These are phyloP conservation scores for Drosophila affinis DNA, from an alignment of 2,888 invertebrate genomes.

Conservation along the genomic window DNA sequence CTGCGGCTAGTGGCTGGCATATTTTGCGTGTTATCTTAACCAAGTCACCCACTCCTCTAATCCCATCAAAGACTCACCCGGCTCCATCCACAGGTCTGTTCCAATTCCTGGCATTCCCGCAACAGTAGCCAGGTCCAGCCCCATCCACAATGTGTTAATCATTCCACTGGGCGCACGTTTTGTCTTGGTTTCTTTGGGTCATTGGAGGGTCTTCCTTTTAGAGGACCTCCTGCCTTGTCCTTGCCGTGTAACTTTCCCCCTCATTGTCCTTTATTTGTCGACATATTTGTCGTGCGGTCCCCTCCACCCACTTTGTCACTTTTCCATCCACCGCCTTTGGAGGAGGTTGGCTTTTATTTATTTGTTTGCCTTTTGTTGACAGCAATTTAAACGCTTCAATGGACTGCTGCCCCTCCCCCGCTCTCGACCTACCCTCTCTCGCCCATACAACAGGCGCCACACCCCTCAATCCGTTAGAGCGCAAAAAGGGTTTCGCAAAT, in stretches of 20 bases:
- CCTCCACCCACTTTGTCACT: conserved; percentile 48
- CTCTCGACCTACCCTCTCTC: not conserved
- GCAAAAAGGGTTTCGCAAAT: conserved; percentile 76
- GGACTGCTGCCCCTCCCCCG: conserved; percentile 38
- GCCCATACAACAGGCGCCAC: not conserved
- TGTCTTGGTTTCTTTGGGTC: conserved; percentile 65
- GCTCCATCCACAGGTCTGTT: not conserved
- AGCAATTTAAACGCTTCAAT: conserved; percentile 80
- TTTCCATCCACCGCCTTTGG: conserved; percentile 26
- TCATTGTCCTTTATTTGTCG: conserved; percentile 52
- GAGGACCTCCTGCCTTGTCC: conserved; percentile 9
- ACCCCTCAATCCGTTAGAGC: conserved; percentile 40
- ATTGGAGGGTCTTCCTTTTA: conserved; percentile 48
- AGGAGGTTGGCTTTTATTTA: conserved; percentile 69
- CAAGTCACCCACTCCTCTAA: conserved; percentile 26
- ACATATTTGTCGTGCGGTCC: conserved; percentile 59
- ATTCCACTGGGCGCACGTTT: conserved; percentile 66
- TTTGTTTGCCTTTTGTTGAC: conserved; percentile 79
- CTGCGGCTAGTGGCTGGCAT: conserved; percentile 43
- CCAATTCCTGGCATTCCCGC: not conserved
- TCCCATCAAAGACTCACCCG: not conserved
- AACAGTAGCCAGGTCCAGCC: not conserved
- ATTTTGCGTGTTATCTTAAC: conserved; percentile 51
- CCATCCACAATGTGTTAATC: conserved; percentile 70
- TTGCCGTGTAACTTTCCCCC: conserved; percentile 3